phyloP scores from a whole-genome alignment of 2,113 vertebrate species.

The Pardalotus punctatus region DNA sequence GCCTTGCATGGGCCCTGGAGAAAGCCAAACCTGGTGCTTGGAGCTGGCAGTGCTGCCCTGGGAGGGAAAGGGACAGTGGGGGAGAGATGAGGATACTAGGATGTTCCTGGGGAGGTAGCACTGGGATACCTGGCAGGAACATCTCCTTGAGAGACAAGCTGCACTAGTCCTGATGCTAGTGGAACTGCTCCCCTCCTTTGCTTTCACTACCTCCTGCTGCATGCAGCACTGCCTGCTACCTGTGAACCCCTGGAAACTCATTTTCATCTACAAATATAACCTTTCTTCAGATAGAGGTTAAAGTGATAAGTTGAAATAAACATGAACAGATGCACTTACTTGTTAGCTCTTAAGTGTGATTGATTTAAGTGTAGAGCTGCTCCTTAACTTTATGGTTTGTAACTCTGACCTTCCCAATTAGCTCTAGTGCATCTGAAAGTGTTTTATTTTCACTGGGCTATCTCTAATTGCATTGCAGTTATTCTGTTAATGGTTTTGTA shows the following conservation, averaged over 20 bases:
- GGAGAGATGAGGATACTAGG: neutral
- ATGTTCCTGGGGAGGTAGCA: neutral
- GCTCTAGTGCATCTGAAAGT: neutral
- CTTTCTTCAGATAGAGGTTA: neutral
- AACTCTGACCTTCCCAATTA: neutral
- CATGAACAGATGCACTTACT: neutral
- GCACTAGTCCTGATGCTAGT: neutral
- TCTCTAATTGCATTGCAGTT: neutral
- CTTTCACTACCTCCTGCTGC: neutral
- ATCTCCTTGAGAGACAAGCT: neutral
- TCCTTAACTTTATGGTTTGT: neutral
- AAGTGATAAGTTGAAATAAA: neutral
- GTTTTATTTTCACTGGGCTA: neutral
- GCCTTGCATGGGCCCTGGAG: neutral
- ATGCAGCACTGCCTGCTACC: neutral
- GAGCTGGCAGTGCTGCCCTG: neutral
- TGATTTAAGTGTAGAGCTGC: neutral
- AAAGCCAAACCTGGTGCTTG: neutral
- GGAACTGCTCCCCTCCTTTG: neutral
- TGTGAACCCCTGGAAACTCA: neutral
- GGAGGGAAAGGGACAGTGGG: neutral
- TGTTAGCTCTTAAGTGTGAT: neutral
- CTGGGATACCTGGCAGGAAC: neutral
- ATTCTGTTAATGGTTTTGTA: neutral
- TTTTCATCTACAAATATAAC: neutral